phyloP scores from a whole-genome alignment of 2,888 invertebrate genomes.

The Pelosia muscerda region DNA sequence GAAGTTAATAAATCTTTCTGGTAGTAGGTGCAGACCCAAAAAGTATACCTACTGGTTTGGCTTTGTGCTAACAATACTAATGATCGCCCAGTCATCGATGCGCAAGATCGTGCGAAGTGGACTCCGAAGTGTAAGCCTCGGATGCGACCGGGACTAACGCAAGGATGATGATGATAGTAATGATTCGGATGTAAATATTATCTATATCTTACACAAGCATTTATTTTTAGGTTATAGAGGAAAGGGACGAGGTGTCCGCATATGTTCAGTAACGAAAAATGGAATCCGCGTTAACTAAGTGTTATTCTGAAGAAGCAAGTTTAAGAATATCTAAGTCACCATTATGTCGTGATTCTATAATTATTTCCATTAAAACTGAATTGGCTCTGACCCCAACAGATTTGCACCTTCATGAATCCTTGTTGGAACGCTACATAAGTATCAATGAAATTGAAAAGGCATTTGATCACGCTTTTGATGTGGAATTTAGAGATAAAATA shows the following conservation, averaged over 20 bases:
- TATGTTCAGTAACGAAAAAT: background rate
- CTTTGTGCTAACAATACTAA: no score
- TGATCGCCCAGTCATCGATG: no score
- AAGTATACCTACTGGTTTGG: no score
- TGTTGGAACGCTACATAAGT: background rate
- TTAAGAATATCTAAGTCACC: background rate
- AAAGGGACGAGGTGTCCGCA: background rate
- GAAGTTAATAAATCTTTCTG: no score
- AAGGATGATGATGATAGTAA: no score
- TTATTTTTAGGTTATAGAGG: background rate
- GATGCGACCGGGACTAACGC: no score
- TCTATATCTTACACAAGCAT: no score
- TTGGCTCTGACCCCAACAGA: background rate
- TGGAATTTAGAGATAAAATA: constrained; percentile 89
- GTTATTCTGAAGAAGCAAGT: background rate
- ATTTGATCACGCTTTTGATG: constrained; percentile 90
- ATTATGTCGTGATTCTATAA: background rate
- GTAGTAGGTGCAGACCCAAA: no score
- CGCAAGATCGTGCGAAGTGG: no score
- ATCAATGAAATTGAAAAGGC: constrained; percentile 87
- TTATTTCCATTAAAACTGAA: background rate
- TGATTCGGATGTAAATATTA: no score
- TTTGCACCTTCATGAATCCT: background rate
- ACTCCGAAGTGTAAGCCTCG: no score
- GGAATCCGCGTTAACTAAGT: background rate